Evolutionary conservation across 1,140 invertebrate species (phyloP), one percentile per base, ranked within the genome.

Genomic region (Drosophila guanche): DNA sequence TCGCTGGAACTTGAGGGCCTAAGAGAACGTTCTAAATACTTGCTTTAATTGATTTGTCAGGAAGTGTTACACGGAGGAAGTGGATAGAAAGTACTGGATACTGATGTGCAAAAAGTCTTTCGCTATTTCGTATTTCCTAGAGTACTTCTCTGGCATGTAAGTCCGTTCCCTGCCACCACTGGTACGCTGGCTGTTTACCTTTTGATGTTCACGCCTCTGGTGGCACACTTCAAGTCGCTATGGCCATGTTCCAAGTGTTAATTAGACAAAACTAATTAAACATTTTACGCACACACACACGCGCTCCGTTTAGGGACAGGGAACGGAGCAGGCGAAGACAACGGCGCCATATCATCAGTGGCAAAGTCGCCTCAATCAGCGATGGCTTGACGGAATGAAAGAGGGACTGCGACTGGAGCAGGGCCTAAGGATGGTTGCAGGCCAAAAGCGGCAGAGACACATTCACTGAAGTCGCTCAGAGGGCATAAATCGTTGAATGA

Each of bases 231-330:
- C 65, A 61, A 67, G 56, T 61, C 52, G 65, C 60, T 63, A 52
- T 63, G 41, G 70, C 67, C 68, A 56, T 74, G 81, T 74, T 43
- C 27, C 73, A 85, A 85, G 81, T 85, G 81, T 85, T 85, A 85
- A 85, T 85, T 85, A 85, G 83, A 85, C 81, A 86, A 81, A 85
- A 63, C 77, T 85, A 86, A 85, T 85, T 85, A 85, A 85, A 63
- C 71, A 85, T 86, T 77, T 85, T 86, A 76, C 58, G 81, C 81
- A 86, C 81, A 86, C 81, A 85, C 68, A 55, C 81, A 85, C 68
- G 52, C 65, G 55, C 43, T 58, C 69, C 42, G 23, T 73, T 53
- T 48, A 37, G 29, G 42, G 51, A 46, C 48, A 7, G 22, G 40
- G 29, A 52, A 5, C n/a, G 20, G n/a, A 23, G 40, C n/a, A 33